Percentiles rank a stretch among this genome's conserved stretches.
These are phyloP conservation scores for Ceratosolen fusciceps DNA, from an alignment of 1,140 invertebrate species.

Conservation along the genomic window DNA sequence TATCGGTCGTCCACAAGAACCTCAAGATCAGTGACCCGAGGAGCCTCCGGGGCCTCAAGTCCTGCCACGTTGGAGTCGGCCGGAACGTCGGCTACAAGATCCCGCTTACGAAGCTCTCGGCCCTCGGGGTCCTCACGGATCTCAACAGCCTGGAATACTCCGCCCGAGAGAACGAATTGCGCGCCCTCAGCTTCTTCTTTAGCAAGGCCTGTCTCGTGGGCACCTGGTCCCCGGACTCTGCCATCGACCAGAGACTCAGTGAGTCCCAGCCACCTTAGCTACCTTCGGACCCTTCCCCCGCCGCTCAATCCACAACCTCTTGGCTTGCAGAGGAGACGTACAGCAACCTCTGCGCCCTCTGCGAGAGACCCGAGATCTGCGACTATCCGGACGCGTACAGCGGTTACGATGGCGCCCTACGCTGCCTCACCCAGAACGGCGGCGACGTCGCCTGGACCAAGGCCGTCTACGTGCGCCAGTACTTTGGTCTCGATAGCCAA, in stretches of 20 bases:
- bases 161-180: conserved; percentile 82
- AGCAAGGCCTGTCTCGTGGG: conserved; percentile 84
- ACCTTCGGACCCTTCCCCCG: too few species aligned
- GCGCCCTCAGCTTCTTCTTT: conserved; percentile 81
- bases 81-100: conserved; percentile 86
- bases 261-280: conserved; percentile 60
- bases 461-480: conserved; percentile 82
- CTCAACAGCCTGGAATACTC: conserved; percentile 78
- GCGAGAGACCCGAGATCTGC: conserved; percentile 80
- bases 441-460: conserved; percentile 90
- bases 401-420: conserved; percentile 86
- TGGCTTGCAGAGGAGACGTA: conserved; percentile 78
- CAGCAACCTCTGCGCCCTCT: conserved; percentile 80
- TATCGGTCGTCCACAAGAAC: conserved; percentile 82
- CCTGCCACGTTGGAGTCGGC: conserved; percentile 85
- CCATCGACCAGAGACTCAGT: conserved; percentile 80
- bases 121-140: conserved; percentile 77
- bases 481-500: conserved; percentile 74
- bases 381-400: conserved; percentile 87
- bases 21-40: conserved; percentile 76
- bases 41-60: conserved; percentile 79
- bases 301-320: background rate
- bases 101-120: conserved; percentile 80
- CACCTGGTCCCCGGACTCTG: conserved; percentile 81
- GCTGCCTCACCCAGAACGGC: conserved; percentile 83